phyloP scores from a whole-genome alignment of 2,888 invertebrate genomes.

The Rhamphomyia laevipes region DNA sequence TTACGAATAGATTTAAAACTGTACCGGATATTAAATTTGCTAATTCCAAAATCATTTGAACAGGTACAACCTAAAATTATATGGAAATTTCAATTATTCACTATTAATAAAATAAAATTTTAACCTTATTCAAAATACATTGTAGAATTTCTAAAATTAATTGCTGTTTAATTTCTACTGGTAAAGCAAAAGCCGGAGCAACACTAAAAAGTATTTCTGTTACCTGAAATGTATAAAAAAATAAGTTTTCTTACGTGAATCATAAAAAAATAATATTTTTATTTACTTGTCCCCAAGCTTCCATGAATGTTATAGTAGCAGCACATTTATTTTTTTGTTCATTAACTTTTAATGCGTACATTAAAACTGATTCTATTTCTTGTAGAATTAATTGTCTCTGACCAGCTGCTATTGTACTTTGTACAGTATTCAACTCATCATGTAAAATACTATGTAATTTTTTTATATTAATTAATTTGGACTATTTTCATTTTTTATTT shows the following conservation, averaged over 20 bases:
- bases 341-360: conserved; percentile 66
- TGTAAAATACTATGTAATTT: conserved; percentile 52
- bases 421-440: conserved; percentile 51
- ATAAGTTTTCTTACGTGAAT: neutral
- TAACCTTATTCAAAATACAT: conserved; percentile 61
- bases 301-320: conserved; percentile 66
- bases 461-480: conserved; percentile 51
- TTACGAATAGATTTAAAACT: conserved; percentile 63
- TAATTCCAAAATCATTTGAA: conserved; percentile 62
- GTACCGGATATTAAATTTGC: conserved; percentile 70
- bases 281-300: conserved; percentile 73
- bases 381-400: conserved; percentile 57
- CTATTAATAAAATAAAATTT: neutral
- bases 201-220: conserved; percentile 72
- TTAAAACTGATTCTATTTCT: conserved; percentile 56
- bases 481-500: conserved; percentile 37
- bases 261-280: neutral
- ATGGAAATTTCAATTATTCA: neutral
- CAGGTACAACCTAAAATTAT: conserved; percentile 39
- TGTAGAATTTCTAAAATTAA: conserved; percentile 66
- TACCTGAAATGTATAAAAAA: conserved; percentile 40
- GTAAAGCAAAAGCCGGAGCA: conserved; percentile 61
- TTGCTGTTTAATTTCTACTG: conserved; percentile 55
- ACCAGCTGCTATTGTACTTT: conserved; percentile 52
- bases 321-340: conserved; percentile 56